A percentile compares a stretch with the other conserved stretches of the same genome.
Conservation (phyloP, 2,113 vertebrate genomes). For the Lophotis ruficrista region DNA sequence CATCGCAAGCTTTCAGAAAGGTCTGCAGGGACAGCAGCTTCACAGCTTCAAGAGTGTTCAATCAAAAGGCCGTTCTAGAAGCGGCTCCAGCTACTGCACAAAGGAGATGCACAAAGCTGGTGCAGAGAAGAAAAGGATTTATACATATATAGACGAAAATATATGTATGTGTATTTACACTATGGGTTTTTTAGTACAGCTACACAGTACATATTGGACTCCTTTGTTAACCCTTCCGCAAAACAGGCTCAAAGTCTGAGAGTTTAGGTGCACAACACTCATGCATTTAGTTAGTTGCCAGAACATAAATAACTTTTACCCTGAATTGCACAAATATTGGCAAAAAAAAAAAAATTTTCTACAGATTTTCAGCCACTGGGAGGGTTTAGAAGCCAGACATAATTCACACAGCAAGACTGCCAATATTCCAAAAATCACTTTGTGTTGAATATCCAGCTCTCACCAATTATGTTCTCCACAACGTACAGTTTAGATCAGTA, state of each 20-base stretch:
- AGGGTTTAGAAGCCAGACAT: background rate
- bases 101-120: background rate
- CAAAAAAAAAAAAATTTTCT: background rate
- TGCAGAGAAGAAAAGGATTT: background rate
- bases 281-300: background rate
- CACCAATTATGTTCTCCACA: background rate
- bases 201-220: background rate
- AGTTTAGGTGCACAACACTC: background rate
- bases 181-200: background rate
- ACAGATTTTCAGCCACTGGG: background rate
- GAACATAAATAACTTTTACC: background rate
- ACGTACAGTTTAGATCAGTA: background rate
- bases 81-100: background rate
- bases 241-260: background rate
- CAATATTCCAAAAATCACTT: background rate
- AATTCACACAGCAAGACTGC: background rate
- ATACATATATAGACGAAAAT: fast-evolving
- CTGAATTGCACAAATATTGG: background rate
- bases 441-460: background rate
- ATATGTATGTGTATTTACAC: background rate
- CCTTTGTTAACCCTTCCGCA: background rate
- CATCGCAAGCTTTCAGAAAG: background rate
- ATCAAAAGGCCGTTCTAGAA: background rate
- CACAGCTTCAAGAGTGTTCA: background rate
- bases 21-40: background rate